Conservation (phyloP, 1,140 invertebrate genomes). For the Pogonus chalceus region DNA sequence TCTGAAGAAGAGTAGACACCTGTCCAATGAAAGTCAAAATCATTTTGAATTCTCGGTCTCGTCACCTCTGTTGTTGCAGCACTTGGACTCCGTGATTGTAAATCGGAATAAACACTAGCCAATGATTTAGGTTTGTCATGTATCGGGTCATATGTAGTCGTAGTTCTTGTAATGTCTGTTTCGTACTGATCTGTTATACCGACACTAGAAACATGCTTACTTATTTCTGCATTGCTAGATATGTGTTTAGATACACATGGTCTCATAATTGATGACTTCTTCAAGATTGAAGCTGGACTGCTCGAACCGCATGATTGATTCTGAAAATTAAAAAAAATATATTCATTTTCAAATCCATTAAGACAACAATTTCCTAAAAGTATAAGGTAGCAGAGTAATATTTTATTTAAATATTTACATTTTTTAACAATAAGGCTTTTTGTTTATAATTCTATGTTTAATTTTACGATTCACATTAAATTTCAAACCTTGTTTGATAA, state of each 20-base stretch:
- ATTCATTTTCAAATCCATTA: not conserved
- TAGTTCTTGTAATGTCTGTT: not conserved
- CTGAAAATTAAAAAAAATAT: too few species aligned
- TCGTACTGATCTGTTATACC: not conserved
- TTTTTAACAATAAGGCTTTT: too few species aligned
- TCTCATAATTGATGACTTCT: not conserved
- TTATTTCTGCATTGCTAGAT: not conserved
- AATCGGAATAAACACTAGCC: not conserved
- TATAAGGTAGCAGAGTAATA: too few species aligned
- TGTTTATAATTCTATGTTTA: too few species aligned
- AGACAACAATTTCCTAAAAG: not conserved
- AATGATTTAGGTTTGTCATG: too few species aligned
- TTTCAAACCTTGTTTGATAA: too few species aligned
- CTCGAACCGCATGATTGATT: too few species aligned
- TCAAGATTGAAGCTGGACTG: too few species aligned
- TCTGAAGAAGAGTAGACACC: not conserved
- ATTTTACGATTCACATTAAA: too few species aligned
- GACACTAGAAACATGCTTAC: not conserved
- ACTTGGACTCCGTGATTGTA: not conserved
- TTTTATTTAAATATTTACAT: too few species aligned
- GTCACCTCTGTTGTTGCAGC: not conserved
- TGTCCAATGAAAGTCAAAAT: not conserved
- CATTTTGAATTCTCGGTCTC: not conserved
- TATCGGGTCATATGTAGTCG: too few species aligned
- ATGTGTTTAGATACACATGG: not conserved